Percentiles rank a stretch among this genome's conserved stretches.
Conservation (phyloP, 2,113 vertebrate species). For the Chloropsis hardwickii region DNA sequence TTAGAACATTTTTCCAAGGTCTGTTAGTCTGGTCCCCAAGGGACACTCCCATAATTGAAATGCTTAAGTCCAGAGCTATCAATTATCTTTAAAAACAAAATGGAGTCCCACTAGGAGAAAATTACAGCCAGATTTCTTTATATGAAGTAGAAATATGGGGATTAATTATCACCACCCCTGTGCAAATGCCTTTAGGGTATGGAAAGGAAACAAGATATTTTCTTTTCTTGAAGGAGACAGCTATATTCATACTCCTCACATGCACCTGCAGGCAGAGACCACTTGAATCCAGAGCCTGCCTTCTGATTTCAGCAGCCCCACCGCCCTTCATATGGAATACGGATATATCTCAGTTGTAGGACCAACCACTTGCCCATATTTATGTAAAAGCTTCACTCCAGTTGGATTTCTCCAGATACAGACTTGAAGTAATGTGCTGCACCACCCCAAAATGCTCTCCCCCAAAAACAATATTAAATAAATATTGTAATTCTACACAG, state of each 20-base stretch:
- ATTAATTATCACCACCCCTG: slow-evolving; percentile 59
- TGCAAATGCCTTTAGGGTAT: slow-evolving; percentile 51
- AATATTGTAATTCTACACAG: neutral
- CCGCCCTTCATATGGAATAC: neutral
- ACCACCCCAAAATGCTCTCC: neutral
- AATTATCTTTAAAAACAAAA: slow-evolving; percentile 72
- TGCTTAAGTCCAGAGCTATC: slow-evolving; percentile 63
- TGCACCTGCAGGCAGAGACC: neutral
- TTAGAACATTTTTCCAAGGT: slow-evolving; percentile 52
- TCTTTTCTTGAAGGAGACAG: slow-evolving; percentile 28
- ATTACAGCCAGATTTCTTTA: slow-evolving; percentile 55
- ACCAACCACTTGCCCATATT: neutral
- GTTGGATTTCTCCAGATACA: neutral
- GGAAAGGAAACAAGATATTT: slow-evolving; percentile 8
- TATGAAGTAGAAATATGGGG: slow-evolving; percentile 38
- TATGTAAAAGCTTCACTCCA: neutral
- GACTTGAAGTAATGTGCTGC: neutral
- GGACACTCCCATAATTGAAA: slow-evolving; percentile 64
- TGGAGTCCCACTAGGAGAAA: slow-evolving; percentile 64
- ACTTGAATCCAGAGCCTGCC: neutral
- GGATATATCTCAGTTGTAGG: neutral
- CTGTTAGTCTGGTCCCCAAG: slow-evolving; percentile 58
- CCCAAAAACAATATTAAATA: neutral
- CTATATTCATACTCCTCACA: neutral
- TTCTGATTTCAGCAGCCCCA: neutral